Evolutionary conservation across 1,140 invertebrate species (phyloP).

Genomic region (Calycopis cecrops): DNA sequence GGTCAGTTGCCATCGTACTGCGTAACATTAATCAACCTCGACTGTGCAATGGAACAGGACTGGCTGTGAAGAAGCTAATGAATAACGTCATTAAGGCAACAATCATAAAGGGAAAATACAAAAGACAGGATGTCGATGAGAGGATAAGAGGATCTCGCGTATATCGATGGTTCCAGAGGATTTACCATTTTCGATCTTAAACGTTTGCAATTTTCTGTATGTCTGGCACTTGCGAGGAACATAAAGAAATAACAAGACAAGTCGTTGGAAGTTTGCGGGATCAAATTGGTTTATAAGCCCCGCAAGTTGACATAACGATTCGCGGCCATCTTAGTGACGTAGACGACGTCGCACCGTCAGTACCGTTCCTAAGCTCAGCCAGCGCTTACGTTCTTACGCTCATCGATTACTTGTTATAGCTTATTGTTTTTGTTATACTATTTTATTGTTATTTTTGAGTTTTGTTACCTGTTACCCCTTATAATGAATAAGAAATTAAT

Average conservation of each 20-base stretch:
- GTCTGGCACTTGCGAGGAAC: constrained; percentile 73
- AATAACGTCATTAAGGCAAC: constrained; percentile 27
- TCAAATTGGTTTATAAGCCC: constrained; percentile 22
- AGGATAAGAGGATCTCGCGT: constrained; percentile 27
- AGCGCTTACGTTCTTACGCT: no score
- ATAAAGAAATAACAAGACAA: constrained; percentile 76
- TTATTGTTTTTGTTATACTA: background rate
- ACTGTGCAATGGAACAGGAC: constrained; percentile 65
- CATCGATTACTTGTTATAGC: no score
- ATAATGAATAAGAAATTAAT: constrained; percentile 22
- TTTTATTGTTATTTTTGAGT: constrained; percentile 8
- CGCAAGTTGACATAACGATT: no score
- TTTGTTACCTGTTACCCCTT: constrained; percentile 6
- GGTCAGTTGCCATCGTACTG: constrained; percentile 28
- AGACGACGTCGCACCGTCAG: no score
- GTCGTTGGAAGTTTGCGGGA: constrained; percentile 38
- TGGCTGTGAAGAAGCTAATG: constrained; percentile 39
- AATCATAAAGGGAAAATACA: constrained; percentile 28
- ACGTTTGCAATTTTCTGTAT: constrained; percentile 58
- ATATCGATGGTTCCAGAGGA: constrained; percentile 53
- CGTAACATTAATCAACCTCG: constrained; percentile 44
- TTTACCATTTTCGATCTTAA: constrained; percentile 58
- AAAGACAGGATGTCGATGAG: constrained; percentile 27
- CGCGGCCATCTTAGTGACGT: no score
- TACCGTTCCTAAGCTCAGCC: no score